A percentile compares a stretch with the other conserved stretches of the same genome.
Evolutionary conservation across 2,797 vertebrate species (phyloP).

Genomic region (Botia almorhae): DNA sequence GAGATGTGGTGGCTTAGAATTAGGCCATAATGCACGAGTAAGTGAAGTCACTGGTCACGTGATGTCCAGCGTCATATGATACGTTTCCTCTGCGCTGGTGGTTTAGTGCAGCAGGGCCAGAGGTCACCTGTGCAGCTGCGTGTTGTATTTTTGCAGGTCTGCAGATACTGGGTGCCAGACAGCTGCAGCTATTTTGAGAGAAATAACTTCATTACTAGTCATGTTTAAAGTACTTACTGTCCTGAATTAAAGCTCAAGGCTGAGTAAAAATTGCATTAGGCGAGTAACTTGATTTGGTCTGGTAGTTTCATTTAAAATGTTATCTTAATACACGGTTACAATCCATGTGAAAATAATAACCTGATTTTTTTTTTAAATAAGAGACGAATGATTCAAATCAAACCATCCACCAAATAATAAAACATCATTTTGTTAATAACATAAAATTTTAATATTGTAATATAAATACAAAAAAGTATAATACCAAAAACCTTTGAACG

Average conservation of each 20-base stretch:
- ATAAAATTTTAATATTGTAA: too few species aligned
- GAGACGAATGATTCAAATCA: neutral
- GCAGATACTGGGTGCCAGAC: neutral
- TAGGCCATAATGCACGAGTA: conserved; percentile 1
- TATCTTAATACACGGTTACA: neutral
- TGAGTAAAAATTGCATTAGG: neutral
- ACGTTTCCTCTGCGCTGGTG: neutral
- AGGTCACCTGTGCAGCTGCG: neutral
- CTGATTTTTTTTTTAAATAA: neutral
- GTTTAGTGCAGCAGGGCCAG: conserved; percentile 6
- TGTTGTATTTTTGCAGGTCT: neutral
- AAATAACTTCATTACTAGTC: neutral
- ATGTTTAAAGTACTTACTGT: neutral
- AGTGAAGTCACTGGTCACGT: conserved; percentile 9
- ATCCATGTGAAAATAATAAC: neutral
- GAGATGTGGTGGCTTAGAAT: conserved; percentile 11
- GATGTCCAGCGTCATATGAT: neutral
- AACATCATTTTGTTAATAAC: too few species aligned
- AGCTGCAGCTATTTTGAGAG: neutral
- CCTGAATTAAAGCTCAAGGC: neutral
- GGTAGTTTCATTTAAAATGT: neutral
- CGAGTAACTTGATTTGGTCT: neutral
- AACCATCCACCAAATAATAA: too few species aligned
- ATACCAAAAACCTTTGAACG: too few species aligned
- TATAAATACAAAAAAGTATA: too few species aligned